Base-by-base conservation (phyloP, 2,797 vertebrate species). In the Xenops minutus region DNA sequence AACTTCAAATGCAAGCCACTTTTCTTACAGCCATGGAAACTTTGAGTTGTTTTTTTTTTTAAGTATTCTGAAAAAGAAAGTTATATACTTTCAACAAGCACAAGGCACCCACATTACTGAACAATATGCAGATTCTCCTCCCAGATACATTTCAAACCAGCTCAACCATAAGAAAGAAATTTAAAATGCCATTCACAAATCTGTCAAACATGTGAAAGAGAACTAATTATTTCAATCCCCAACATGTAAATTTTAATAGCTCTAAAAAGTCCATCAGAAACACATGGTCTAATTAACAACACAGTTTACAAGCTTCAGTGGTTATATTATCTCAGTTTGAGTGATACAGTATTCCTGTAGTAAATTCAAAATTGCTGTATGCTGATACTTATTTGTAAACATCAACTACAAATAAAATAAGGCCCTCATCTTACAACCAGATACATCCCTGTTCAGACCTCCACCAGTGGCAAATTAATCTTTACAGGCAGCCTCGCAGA, bases 201-300 rank as follows among this genome's bases (percentile, higher is more conserved):
- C 85, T 91, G 75, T 93, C 92, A 96, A 95, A 94, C 49, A 94
- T 0, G 14, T 93, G 90, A 92, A 95, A 93, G 44, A 86, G 61
- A 93, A 93, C 91, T 92, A 89, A 94, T 87, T 95, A 83, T 89
- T 96, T 92, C 77, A 68, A 79, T 77, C 64, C 46, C 48, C 64
- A 83, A 93, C 63, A 81, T 20, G 43, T 72, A 73, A 74, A 82
- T 89, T 92, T 88, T 91, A 96, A 82, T 90, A 91, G 64, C 76
- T 91, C 89, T 89, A 48, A 88, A 71, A 96, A 92, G 87, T 78
- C 93, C 93, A 91, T 88, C 61, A 96, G 85, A 93, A 93, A 80
- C 76, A 93, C 91, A 93, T 62, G 51, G 81, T 72, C 85, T 96
- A 94, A 96, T 88, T 92, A 96, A 94, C 75, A 85, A 78, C 62